Conservation (phyloP, 2,797 vertebrate genomes). For the Channallabes apus region DNA sequence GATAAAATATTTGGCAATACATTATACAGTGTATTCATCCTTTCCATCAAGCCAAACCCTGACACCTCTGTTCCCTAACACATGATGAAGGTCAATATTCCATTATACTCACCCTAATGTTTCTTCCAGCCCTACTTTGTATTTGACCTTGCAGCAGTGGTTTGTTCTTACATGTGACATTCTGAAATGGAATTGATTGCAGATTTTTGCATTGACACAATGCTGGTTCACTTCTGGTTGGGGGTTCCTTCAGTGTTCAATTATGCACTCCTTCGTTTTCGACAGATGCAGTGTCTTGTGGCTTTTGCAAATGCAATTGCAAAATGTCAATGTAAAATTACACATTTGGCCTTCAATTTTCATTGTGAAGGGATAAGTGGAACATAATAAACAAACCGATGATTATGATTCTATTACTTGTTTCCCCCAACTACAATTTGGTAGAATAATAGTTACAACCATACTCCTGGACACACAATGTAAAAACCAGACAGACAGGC, state of each 20-base stretch:
- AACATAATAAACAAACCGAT: not conserved
- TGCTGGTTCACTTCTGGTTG: not conserved
- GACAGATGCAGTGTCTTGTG: not conserved
- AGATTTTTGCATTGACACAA: not conserved
- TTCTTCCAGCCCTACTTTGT: not conserved
- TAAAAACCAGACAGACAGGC: not conserved
- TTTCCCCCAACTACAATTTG: not conserved
- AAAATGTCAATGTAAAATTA: not conserved
- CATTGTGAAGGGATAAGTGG: not conserved
- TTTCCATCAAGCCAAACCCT: not conserved
- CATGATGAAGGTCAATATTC: not conserved
- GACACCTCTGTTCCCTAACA: not conserved
- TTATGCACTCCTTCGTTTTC: not conserved
- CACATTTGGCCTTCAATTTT: not conserved
- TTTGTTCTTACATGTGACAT: not conserved
- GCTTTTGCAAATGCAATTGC: not conserved
- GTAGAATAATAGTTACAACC: not conserved
- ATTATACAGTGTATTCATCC: not conserved
- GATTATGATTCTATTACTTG: conserved; percentile 3
- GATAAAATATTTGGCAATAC: not conserved
- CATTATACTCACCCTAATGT: not conserved
- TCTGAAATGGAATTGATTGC: conserved; percentile 5
- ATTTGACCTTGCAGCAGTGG: not conserved
- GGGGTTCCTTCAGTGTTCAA: not conserved
- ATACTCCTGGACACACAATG: not conserved